Percentiles rank a stretch among this genome's conserved stretches.
phyloP scores from a whole-genome alignment of 2,113 vertebrate genomes.

The Pseudorasbora parva region DNA sequence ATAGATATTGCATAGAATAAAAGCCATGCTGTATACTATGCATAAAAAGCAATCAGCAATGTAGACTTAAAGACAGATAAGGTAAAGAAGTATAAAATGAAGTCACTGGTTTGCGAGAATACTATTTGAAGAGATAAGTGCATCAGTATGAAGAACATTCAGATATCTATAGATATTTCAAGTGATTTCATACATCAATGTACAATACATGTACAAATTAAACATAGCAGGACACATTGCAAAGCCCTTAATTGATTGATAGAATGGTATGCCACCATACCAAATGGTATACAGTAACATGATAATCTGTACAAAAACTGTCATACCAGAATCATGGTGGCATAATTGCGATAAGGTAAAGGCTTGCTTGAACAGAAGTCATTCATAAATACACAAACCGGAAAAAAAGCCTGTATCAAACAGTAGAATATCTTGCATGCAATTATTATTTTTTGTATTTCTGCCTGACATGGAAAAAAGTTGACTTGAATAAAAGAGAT shows the following conservation, averaged over 20 bases:
- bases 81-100: slow-evolving; percentile 63
- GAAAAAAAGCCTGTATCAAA: slow-evolving; percentile 68
- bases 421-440: slow-evolving; percentile 77
- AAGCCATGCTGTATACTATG: slow-evolving; percentile 91
- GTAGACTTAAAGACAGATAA: slow-evolving; percentile 77
- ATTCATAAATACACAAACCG: slow-evolving; percentile 61
- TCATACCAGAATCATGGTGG: slow-evolving; percentile 63
- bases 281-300: slow-evolving; percentile 70
- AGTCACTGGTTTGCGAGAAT: slow-evolving; percentile 65
- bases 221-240: slow-evolving; percentile 73
- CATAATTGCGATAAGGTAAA: slow-evolving; percentile 62
- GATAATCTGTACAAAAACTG: slow-evolving; percentile 74
- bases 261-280: slow-evolving; percentile 56
- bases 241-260: slow-evolving; percentile 75
- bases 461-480: slow-evolving; percentile 64
- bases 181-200: slow-evolving; percentile 66
- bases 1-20: slow-evolving; percentile 94
- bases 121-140: slow-evolving; percentile 86
- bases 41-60: slow-evolving; percentile 74
- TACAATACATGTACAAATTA: slow-evolving; percentile 66
- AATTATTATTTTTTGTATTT: slow-evolving; percentile 64
- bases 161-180: slow-evolving; percentile 71
- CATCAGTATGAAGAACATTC: slow-evolving; percentile 85
- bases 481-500: slow-evolving; percentile 55
- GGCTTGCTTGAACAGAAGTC: slow-evolving; percentile 68